These are phyloP conservation scores for Psittacula derbiana DNA, from an alignment of 2,797 vertebrate species.

Conservation along the genomic window DNA sequence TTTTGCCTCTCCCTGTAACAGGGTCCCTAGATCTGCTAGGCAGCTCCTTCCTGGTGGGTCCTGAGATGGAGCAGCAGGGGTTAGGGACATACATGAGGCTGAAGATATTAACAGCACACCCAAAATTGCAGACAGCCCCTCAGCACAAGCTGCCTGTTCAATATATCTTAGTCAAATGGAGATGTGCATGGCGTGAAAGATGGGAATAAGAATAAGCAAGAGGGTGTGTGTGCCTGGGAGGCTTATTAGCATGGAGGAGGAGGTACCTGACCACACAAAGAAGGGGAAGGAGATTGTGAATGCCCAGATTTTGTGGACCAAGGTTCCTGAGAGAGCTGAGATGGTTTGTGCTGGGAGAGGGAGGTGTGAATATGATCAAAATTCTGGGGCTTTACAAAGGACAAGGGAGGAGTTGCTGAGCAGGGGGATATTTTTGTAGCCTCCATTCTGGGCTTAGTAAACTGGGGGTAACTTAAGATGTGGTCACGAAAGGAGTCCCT, in stretches of 20 bases:
- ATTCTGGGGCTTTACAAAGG: conserved; percentile 7
- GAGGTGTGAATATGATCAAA: neutral
- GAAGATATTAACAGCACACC: neutral
- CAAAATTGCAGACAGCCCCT: neutral
- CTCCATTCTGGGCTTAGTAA: neutral
- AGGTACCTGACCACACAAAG: neutral
- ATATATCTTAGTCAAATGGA: neutral
- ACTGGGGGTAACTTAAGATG: fast-evolving
- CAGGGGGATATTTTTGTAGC: neutral
- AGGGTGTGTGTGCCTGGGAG: neutral
- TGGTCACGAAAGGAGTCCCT: neutral
- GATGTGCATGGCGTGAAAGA: neutral
- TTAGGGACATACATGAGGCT: neutral
- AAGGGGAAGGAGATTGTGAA: neutral
- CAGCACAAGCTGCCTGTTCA: neutral
- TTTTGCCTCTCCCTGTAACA: neutral
- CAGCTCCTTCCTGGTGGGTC: neutral
- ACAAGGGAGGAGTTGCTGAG: neutral
- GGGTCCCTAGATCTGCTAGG: neutral
- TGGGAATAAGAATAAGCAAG: neutral
- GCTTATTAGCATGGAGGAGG: neutral
- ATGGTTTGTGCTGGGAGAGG: neutral
- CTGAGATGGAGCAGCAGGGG: neutral
- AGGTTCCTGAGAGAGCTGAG: neutral
- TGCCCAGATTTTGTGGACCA: neutral